These are phyloP conservation scores for Archaeoteleia sp. DNA, from an alignment of 2,888 invertebrate genomes.

Conservation along the genomic window DNA sequence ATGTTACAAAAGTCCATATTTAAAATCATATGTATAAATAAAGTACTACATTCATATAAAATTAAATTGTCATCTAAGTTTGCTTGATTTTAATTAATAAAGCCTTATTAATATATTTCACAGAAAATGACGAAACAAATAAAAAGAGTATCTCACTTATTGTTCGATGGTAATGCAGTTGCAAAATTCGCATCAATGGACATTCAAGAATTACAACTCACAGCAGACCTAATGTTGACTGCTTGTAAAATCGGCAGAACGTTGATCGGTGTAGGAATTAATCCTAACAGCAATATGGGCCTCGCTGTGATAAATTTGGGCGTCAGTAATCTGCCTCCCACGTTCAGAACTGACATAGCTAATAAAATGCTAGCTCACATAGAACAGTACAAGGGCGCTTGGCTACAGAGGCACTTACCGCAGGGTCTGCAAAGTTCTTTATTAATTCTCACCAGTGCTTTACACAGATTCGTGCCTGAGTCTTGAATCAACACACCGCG, in stretches of 20 bases:
- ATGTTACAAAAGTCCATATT: too few relatives aligned
- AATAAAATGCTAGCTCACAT: slow-evolving; percentile 78
- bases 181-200: slow-evolving; percentile 75
- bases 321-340: slow-evolving; percentile 79
- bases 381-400: slow-evolving; percentile 77
- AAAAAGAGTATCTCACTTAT: slow-evolving; percentile 76
- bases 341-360: slow-evolving; percentile 80
- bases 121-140: slow-evolving; percentile 78
- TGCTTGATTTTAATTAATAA: too few relatives aligned
- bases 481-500: too few relatives aligned
- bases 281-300: slow-evolving; percentile 78
- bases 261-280: slow-evolving; percentile 77
- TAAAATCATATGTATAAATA: too few relatives aligned
- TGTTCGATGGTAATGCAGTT: slow-evolving; percentile 73
- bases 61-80: too few relatives aligned
- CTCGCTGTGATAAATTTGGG: slow-evolving; percentile 79
- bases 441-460: slow-evolving; percentile 75
- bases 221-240: slow-evolving; percentile 79
- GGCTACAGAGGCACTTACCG: slow-evolving; percentile 77
- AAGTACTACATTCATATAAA: too few relatives aligned
- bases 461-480: slow-evolving; percentile 76
- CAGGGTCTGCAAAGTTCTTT: slow-evolving; percentile 77
- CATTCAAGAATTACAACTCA: slow-evolving; percentile 78
- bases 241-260: slow-evolving; percentile 78
- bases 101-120: too few relatives aligned